phyloP scores from a whole-genome alignment of 1,140 invertebrate species.

The Lepidurus couesii region DNA sequence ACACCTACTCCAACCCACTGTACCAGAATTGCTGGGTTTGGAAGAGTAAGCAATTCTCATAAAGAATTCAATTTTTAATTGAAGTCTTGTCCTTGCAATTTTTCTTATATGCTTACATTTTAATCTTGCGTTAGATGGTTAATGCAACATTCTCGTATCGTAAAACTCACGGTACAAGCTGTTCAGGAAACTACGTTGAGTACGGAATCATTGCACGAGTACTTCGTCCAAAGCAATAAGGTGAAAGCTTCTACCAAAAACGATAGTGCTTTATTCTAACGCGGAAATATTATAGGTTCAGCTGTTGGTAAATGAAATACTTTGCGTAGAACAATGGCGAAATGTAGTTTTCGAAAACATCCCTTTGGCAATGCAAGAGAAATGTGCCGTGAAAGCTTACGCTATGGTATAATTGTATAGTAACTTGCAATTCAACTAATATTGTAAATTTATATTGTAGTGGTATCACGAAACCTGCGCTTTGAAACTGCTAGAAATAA shows the following conservation, averaged over 20 bases:
- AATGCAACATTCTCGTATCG: neutral
- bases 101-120: no score
- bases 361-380: neutral
- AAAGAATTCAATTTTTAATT: no score
- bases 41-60: no score
- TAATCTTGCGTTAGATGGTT: neutral
- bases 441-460: constrained; percentile 42
- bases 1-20: no score
- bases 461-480: constrained; percentile 64
- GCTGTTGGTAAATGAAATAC: neutral
- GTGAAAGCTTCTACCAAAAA: neutral
- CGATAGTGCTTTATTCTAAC: neutral
- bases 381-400: neutral
- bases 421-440: neutral
- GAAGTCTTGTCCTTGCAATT: no score
- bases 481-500: constrained; percentile 63
- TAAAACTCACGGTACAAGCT: neutral
- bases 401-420: constrained; percentile 46
- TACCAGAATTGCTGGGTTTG: no score
- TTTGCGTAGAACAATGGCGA: neutral
- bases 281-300: neutral
- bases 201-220: neutral
- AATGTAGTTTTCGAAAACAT: neutral
- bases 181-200: neutral
- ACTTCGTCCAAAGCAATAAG: neutral